phyloP scores from a whole-genome alignment of 2,797 vertebrate genomes.

The Micromesistius poutassou region DNA sequence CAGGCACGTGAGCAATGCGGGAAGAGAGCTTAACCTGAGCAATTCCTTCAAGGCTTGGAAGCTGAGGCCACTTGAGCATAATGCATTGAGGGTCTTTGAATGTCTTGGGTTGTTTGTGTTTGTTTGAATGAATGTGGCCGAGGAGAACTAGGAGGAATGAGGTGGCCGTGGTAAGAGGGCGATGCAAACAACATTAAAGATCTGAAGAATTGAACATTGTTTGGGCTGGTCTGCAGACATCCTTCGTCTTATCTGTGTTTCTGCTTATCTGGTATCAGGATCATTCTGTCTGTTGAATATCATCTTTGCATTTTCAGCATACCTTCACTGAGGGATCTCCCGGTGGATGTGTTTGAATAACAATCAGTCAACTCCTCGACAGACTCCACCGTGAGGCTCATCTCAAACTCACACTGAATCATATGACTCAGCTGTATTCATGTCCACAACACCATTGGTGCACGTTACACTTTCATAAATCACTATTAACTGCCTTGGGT shows the following conservation, averaged over 20 bases:
- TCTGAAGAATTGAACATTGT: not conserved
- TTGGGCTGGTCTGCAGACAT: not conserved
- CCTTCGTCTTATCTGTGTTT: not conserved
- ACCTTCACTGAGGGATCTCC: not conserved
- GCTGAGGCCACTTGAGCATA: not conserved
- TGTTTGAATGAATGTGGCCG: no score
- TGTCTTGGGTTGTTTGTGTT: not conserved
- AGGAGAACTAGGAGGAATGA: no score
- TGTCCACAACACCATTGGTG: not conserved
- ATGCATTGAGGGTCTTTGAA: not conserved
- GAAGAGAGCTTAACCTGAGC: slow-evolving; percentile 11
- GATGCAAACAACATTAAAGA: slow-evolving; percentile 1
- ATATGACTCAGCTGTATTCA: not conserved
- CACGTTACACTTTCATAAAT: not conserved
- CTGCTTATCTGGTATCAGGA: not conserved
- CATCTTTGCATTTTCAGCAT: slow-evolving; percentile 4
- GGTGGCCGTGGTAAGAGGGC: no score
- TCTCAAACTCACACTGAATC: not conserved
- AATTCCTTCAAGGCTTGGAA: slow-evolving; percentile 5
- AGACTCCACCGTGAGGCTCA: no score
- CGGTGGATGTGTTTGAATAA: not conserved
- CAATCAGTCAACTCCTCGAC: not conserved
- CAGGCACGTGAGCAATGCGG: not conserved
- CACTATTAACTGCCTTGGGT: not conserved
- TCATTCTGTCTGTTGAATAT: not conserved